Conservation (phyloP, 1,140 invertebrate genomes). For the Atta texana region DNA sequence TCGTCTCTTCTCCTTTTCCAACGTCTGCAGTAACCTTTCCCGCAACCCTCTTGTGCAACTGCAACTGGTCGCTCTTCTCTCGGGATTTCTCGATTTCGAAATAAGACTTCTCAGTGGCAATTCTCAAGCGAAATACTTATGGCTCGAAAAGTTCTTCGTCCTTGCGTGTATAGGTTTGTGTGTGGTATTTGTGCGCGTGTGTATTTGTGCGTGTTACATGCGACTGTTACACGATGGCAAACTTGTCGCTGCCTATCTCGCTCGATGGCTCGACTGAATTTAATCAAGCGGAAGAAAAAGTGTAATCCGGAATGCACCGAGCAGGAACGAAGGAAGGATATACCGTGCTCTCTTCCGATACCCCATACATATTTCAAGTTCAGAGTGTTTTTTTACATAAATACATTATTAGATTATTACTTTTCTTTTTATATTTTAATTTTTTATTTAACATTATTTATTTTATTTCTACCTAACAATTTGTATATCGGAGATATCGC, state of each 20-base stretch:
- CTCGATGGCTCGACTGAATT: conserved; percentile 64
- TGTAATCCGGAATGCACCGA: conserved; percentile 46
- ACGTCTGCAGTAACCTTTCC: not conserved
- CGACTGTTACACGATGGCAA: conserved; percentile 15
- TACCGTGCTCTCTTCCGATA: not conserved
- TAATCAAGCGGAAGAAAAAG: conserved; percentile 73
- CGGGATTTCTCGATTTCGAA: conserved; percentile 46
- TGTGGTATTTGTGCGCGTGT: too few species aligned
- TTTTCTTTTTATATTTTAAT: not conserved
- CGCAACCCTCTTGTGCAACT: not conserved
- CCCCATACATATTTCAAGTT: not conserved
- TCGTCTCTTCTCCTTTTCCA: conserved; percentile 6
- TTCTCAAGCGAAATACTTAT: conserved; percentile 58
- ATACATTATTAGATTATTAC: conserved; percentile 9
- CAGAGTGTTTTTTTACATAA: not conserved
- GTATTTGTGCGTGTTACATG: not conserved
- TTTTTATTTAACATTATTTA: not conserved
- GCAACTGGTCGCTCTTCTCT: not conserved
- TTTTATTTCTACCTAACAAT: not conserved
- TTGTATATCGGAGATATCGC: too few species aligned
- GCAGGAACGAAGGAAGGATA: conserved; percentile 24
- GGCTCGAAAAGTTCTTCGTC: conserved; percentile 34
- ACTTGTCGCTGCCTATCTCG: conserved; percentile 57
- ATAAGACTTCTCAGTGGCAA: conserved; percentile 59
- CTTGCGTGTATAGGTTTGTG: not conserved